Conservation (phyloP, 1,140 invertebrate genomes). For the Odontomachus brunneus region DNA sequence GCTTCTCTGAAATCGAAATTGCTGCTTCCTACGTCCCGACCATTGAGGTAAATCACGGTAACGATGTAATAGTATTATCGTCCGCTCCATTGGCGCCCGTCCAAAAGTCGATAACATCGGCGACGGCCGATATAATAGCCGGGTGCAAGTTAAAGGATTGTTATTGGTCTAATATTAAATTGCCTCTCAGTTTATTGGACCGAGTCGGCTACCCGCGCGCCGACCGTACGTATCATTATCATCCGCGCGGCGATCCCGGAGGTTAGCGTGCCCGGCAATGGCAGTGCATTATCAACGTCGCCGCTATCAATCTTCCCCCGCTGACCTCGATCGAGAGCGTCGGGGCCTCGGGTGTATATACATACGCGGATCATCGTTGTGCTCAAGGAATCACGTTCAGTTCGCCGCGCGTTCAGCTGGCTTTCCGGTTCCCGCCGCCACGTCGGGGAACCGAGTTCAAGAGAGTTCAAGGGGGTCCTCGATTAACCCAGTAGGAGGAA, state of each 20-base stretch:
- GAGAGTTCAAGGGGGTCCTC: constrained; percentile 60
- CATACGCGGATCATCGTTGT: constrained; percentile 17
- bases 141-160: constrained; percentile 32
- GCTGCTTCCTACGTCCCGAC: neutral
- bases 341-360: neutral
- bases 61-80: constrained; percentile 39
- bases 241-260: neutral
- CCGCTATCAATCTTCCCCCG: constrained; percentile 34
- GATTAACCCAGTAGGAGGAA: constrained; percentile 59
- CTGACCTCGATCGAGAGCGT: constrained; percentile 53
- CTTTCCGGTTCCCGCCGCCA: constrained; percentile 34
- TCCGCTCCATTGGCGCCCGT: constrained; percentile 20
- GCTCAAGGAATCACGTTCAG: constrained; percentile 1
- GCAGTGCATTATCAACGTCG: constrained; percentile 28
- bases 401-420: too few relatives aligned
- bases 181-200: constrained; percentile 24
- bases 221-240: neutral
- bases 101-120: constrained; percentile 36
- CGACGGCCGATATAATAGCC: constrained; percentile 24
- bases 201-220: neutral
- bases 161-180: constrained; percentile 35
- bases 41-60: constrained; percentile 32
- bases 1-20: neutral
- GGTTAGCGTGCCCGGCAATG: neutral
- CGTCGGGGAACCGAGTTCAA: constrained; percentile 22